phyloP scores from a whole-genome alignment of 2,113 vertebrate genomes.

The Rhynchomys soricoides region DNA sequence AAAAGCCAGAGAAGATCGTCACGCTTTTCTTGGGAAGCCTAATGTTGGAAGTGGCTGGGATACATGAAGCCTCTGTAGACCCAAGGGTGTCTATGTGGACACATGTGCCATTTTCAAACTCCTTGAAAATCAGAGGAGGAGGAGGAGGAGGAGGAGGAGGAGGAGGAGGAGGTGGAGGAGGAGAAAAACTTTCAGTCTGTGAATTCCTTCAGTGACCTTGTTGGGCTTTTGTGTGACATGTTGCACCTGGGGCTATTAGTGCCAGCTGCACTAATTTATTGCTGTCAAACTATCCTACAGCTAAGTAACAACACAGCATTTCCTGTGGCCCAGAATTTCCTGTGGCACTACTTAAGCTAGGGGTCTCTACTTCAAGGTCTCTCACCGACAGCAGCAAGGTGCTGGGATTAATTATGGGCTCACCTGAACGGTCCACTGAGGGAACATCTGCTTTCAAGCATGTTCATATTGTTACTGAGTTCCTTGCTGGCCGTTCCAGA shows the following conservation, averaged over 20 bases:
- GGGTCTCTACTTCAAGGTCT: neutral
- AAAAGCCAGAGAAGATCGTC: neutral
- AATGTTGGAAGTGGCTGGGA: neutral
- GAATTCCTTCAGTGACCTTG: neutral
- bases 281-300: neutral
- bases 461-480: neutral
- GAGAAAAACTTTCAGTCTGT: neutral
- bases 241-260: neutral
- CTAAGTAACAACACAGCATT: neutral
- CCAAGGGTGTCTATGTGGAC: neutral
- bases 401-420: neutral
- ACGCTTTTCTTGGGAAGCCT: neutral
- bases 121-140: neutral
- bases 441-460: neutral
- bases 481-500: neutral
- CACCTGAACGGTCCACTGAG: neutral
- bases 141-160: too few species aligned
- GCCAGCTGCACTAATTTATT: neutral
- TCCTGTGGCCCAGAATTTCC: neutral
- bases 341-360: neutral
- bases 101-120: neutral
- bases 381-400: neutral
- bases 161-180: fast-evolving
- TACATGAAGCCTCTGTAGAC: neutral
- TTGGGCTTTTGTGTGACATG: neutral